Evolutionary conservation across 2,888 invertebrate genomes (phyloP).

Genomic region (Drosophila atroscutellata): DNA sequence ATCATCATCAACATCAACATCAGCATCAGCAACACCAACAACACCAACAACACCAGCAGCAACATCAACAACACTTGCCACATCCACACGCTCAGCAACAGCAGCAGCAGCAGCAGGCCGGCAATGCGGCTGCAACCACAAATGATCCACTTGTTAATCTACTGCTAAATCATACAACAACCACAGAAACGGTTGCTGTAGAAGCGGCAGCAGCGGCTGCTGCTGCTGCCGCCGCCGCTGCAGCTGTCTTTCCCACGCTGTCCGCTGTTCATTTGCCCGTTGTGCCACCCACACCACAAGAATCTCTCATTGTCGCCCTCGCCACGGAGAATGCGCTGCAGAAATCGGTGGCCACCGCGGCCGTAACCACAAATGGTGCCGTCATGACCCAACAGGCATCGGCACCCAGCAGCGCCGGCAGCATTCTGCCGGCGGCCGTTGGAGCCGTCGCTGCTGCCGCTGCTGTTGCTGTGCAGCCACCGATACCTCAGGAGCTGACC

Average conservation of each 20-base stretch:
- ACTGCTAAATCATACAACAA: constrained; percentile 74
- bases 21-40: constrained; percentile 68
- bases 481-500: constrained; percentile 90
- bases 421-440: constrained; percentile 69
- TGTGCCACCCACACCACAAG: constrained; percentile 81
- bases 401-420: constrained; percentile 63
- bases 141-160: constrained; percentile 81
- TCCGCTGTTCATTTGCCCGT: constrained; percentile 59
- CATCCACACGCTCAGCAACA: constrained; percentile 83
- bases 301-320: constrained; percentile 85
- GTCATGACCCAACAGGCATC: constrained; percentile 81
- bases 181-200: constrained; percentile 65
- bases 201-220: constrained; percentile 60
- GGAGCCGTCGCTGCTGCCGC: constrained; percentile 80
- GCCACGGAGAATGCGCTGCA: constrained; percentile 83
- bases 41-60: constrained; percentile 63
- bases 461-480: constrained; percentile 84
- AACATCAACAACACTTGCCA: constrained; percentile 74
- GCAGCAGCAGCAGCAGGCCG: constrained; percentile 59
- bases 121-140: constrained; percentile 46
- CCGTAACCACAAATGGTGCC: constrained; percentile 79
- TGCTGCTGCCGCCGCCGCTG: constrained; percentile 44
- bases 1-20: constrained; percentile 79
- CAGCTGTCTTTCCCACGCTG: constrained; percentile 50
- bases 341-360: constrained; percentile 82